A percentile compares a stretch with the other conserved stretches of the same genome.
These are phyloP conservation scores for Hypselothyrea guttata DNA, from an alignment of 2,888 invertebrate species.

Conservation along the genomic window DNA sequence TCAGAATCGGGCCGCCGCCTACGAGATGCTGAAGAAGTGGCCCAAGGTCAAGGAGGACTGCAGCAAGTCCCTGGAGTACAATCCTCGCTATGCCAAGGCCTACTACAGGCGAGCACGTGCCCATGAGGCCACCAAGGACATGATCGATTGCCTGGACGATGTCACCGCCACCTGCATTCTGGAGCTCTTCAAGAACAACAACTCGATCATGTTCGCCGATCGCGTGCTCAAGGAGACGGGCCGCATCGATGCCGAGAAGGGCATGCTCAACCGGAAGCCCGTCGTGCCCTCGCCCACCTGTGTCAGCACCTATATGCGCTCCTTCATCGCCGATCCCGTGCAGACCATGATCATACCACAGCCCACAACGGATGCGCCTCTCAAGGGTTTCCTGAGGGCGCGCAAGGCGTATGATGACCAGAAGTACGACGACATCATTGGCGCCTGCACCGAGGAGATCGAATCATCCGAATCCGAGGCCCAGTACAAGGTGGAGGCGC, in stretches of 20 bases:
- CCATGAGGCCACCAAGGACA: conserved; percentile 90
- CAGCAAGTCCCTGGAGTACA: conserved; percentile 90
- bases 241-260: conserved; percentile 88
- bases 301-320: conserved; percentile 92
- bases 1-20: conserved; percentile 97
- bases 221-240: conserved; percentile 90
- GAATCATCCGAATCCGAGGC: conserved; percentile 85
- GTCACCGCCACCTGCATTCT: conserved; percentile 95
- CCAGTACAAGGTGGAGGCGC: conserved; percentile 87
- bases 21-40: conserved; percentile 94
- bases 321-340: conserved; percentile 94
- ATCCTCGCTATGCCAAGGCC: conserved; percentile 94
- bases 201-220: conserved; percentile 92
- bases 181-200: conserved; percentile 93
- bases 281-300: conserved; percentile 93
- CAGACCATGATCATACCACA: conserved; percentile 83
- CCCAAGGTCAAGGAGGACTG: conserved; percentile 93
- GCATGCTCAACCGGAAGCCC: conserved; percentile 86
- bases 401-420: conserved; percentile 87
- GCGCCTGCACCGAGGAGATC: conserved; percentile 91
- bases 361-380: conserved; percentile 47
- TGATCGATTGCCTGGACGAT: conserved; percentile 93
- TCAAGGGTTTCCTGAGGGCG: conserved; percentile 88
- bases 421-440: conserved; percentile 90
- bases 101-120: conserved; percentile 92